These are phyloP conservation scores for Pardalotus punctatus DNA, from an alignment of 2,113 vertebrate species.

Conservation along the genomic window DNA sequence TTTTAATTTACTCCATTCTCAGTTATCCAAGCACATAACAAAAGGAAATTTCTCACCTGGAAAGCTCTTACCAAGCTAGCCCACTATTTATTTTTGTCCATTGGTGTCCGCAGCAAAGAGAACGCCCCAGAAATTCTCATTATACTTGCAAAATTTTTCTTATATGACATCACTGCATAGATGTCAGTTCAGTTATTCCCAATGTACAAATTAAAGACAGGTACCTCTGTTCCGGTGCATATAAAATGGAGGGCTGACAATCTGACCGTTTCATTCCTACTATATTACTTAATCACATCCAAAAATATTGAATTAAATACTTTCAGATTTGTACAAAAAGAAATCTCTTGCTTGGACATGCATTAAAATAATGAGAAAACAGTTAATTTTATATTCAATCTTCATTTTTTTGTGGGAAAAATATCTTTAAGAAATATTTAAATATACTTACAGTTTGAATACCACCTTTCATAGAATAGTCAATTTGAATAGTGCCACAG, in stretches of 20 bases:
- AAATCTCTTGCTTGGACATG: background rate
- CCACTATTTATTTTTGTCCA: background rate
- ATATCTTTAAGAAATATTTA: background rate
- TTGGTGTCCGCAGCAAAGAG: background rate
- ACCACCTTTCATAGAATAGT: background rate
- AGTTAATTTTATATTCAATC: background rate
- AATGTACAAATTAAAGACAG: background rate
- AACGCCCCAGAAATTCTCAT: background rate
- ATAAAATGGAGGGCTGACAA: background rate
- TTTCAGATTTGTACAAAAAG: background rate
- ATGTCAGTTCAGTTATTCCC: background rate
- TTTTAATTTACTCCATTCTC: background rate
- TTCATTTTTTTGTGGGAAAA: background rate
- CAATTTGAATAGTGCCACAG: slow-evolving; percentile 61
- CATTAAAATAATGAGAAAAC: background rate
- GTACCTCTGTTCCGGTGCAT: background rate
- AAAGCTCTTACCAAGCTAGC: background rate
- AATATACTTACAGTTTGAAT: slow-evolving; percentile 74
- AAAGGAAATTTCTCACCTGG: background rate
- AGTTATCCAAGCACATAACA: background rate
- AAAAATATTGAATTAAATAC: background rate
- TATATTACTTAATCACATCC: background rate
- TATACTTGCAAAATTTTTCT: background rate
- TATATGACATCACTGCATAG: background rate
- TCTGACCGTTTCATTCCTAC: background rate